phyloP scores from a whole-genome alignment of 2,113 vertebrate species.

The Amazona vittata region DNA sequence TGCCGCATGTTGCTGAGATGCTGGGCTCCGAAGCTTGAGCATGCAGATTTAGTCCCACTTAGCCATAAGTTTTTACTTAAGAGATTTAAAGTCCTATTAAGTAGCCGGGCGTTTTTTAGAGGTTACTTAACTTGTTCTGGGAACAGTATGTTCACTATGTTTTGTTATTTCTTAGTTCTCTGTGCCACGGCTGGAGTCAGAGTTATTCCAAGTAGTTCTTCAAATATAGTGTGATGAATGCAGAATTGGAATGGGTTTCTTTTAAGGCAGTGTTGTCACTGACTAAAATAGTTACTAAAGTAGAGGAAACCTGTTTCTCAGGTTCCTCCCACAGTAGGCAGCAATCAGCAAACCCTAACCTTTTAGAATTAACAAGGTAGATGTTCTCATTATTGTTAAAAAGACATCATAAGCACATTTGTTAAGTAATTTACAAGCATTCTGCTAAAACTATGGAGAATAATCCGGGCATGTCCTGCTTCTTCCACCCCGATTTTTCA shows the following conservation, averaged over 20 bases:
- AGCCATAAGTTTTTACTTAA: background rate
- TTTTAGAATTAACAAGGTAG: background rate
- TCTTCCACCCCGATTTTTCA: background rate
- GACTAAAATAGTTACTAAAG: background rate
- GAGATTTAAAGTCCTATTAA: background rate
- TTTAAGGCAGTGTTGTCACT: background rate
- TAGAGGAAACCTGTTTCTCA: background rate
- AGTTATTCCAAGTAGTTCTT: background rate
- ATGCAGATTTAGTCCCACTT: background rate
- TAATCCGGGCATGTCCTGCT: background rate
- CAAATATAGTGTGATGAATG: background rate
- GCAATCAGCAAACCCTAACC: background rate
- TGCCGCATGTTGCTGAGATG: background rate
- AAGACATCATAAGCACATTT: background rate
- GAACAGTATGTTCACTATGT: rapidly evolving
- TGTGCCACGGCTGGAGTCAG: background rate
- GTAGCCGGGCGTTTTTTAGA: background rate
- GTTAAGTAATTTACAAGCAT: background rate
- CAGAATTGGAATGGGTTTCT: rapidly evolving
- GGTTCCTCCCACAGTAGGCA: background rate
- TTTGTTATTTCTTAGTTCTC: background rate
- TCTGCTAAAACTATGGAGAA: background rate
- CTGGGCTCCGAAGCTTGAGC: background rate
- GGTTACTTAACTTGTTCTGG: background rate
- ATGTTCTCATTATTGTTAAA: background rate